Percentiles rank a stretch among this genome's conserved stretches.
Conservation (phyloP, 2,888 invertebrate genomes). For the Pimpla rufipes region DNA sequence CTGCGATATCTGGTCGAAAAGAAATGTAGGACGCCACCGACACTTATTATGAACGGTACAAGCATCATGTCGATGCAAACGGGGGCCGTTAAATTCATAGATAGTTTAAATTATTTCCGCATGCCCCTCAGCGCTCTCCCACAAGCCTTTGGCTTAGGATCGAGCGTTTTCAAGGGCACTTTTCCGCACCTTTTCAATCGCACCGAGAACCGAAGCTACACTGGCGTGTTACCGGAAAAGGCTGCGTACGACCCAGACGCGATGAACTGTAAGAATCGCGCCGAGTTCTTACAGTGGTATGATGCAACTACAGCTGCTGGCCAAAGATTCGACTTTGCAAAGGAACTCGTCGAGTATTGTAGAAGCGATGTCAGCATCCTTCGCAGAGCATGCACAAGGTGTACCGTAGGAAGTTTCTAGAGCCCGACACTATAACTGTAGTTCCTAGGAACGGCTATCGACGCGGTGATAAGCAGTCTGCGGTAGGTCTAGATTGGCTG, state of each 20-base stretch:
- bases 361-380: slow-evolving; percentile 74
- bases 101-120: neutral
- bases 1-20: slow-evolving; percentile 17
- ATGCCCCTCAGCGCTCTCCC: neutral
- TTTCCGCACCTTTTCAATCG: no score
- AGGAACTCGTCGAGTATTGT: slow-evolving; percentile 56
- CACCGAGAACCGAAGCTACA: no score
- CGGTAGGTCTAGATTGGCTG: neutral
- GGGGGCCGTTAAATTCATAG: neutral
- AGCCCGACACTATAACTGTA: neutral
- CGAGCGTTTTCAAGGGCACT: no score
- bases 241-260: no score
- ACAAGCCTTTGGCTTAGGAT: neutral
- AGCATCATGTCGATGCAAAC: neutral
- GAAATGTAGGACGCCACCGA: neutral
- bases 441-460: slow-evolving; percentile 41
- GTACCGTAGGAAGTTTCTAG: slow-evolving; percentile 41
- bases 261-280: no score
- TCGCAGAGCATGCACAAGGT: slow-evolving; percentile 72
- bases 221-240: no score
- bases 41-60: slow-evolving; percentile 9
- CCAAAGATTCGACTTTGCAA: slow-evolving; percentile 71
- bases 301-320: slow-evolving; percentile 17
- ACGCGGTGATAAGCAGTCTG: slow-evolving; percentile 1
- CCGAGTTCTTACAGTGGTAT: slow-evolving; percentile 66